These are phyloP conservation scores for Drosophila serrata DNA, from an alignment of 1,140 invertebrate species.

Conservation along the genomic window DNA sequence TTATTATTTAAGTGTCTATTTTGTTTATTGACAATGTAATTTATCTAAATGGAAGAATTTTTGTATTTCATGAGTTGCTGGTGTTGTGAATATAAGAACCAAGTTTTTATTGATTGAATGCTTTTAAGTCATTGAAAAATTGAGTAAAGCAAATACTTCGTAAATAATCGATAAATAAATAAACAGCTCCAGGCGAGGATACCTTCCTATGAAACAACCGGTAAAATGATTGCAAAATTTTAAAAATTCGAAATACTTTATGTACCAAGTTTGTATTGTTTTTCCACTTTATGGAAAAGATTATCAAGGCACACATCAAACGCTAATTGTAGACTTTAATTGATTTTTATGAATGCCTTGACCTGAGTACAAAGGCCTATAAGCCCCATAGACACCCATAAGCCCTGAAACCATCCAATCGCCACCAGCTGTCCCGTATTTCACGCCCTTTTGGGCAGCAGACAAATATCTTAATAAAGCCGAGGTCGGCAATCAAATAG, in stretches of 20 bases:
- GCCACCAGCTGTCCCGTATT: conserved; percentile 21
- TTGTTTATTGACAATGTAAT: conserved; percentile 1
- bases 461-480: conserved; percentile 57
- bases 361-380: neutral
- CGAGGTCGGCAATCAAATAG: conserved; percentile 61
- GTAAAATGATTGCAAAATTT: too few relatives aligned
- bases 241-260: neutral
- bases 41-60: neutral
- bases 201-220: too few relatives aligned
- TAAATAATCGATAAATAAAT: neutral
- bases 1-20: conserved; percentile 23
- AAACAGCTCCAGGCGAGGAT: neutral
- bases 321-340: conserved; percentile 43
- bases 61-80: neutral
- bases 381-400: neutral
- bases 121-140: neutral
- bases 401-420: neutral
- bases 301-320: conserved; percentile 41
- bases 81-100: too few relatives aligned
- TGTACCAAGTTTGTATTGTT: neutral
- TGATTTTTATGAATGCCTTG: neutral
- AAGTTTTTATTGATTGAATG: neutral
- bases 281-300: neutral
- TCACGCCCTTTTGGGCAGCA: conserved; percentile 56
- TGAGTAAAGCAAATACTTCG: neutral